Percentiles rank a stretch among this genome's conserved stretches.
phyloP scores from a whole-genome alignment of 35 echinoderm and acorn worm species.

The Stichopus chloronotus region DNA sequence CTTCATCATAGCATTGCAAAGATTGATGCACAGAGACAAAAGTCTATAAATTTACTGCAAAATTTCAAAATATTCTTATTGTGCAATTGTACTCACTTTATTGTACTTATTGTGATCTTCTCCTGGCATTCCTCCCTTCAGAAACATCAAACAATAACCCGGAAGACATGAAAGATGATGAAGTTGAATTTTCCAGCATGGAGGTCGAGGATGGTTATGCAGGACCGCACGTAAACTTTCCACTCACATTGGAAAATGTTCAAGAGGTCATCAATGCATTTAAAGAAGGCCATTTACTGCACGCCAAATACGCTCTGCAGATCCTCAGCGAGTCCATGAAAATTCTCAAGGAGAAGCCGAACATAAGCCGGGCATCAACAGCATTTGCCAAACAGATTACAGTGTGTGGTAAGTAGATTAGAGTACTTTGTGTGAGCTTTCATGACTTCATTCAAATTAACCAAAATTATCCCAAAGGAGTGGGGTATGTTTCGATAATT shows the following conservation, averaged over 20 bases:
- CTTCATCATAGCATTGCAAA: no score
- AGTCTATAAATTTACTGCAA: no score
- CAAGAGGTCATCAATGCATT: conserved; percentile 77
- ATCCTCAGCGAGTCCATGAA: conserved; percentile 71
- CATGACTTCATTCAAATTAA: no score
- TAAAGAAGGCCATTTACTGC: conserved; percentile 72
- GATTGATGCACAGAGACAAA: no score
- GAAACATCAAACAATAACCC: no score
- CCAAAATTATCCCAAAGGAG: no score
- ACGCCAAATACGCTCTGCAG: conserved; percentile 77
- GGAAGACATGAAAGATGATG: no score
- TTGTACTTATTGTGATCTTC: no score
- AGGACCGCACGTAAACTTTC: conserved; percentile 85
- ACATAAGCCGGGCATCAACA: conserved; percentile 88
- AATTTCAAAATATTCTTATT: no score
- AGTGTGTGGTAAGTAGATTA: conserved; percentile 86
- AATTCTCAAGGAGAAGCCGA: conserved; percentile 77
- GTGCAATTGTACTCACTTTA: no score
- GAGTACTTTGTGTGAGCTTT: no score
- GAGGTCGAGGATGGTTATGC: conserved; percentile 68
- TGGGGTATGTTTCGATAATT: not conserved
- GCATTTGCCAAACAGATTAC: conserved; percentile 98
- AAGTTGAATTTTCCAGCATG: conserved; percentile 58
- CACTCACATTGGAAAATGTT: conserved; percentile 70
- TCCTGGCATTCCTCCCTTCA: no score